Conservation (phyloP, 1,140 invertebrate species). For the Aphelinus certus region DNA sequence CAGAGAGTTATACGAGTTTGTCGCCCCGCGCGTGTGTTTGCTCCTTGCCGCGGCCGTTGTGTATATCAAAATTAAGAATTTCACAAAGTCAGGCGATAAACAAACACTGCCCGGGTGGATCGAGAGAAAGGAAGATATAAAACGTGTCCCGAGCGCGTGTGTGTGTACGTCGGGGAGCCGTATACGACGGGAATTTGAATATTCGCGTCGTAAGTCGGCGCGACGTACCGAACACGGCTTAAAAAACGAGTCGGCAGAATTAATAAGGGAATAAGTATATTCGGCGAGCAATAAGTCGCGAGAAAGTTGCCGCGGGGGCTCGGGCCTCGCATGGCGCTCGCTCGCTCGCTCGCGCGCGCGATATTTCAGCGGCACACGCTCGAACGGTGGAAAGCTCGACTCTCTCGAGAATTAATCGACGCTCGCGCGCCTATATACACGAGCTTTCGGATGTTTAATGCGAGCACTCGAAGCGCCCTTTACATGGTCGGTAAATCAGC, state of each 20-base stretch:
- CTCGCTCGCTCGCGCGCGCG: not conserved
- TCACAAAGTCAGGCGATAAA: too few relatives aligned
- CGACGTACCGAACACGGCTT: not conserved
- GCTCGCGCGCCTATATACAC: not conserved
- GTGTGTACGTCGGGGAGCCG: too few relatives aligned
- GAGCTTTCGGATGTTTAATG: constrained; percentile 28
- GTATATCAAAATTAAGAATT: too few relatives aligned
- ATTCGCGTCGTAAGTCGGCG: constrained; percentile 28
- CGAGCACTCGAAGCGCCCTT: constrained; percentile 38
- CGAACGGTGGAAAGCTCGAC: not conserved
- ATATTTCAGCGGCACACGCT: not conserved
- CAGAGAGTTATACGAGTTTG: too few relatives aligned
- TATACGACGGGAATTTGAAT: constrained; percentile 21
- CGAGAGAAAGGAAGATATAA: too few relatives aligned
- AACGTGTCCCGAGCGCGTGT: too few relatives aligned
- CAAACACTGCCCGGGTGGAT: too few relatives aligned
- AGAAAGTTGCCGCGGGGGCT: constrained; percentile 24
- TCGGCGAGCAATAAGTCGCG: constrained; percentile 23
- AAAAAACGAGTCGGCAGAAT: constrained; percentile 8
- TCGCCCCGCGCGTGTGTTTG: too few relatives aligned
- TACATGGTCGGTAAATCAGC: constrained; percentile 44
- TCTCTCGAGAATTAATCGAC: not conserved
- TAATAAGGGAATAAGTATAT: constrained; percentile 33
- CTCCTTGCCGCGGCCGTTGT: too few relatives aligned
- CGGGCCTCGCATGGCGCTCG: not conserved